Evolutionary conservation across 2,797 vertebrate genomes (phyloP).

Genomic region (Scarus forsteni): DNA sequence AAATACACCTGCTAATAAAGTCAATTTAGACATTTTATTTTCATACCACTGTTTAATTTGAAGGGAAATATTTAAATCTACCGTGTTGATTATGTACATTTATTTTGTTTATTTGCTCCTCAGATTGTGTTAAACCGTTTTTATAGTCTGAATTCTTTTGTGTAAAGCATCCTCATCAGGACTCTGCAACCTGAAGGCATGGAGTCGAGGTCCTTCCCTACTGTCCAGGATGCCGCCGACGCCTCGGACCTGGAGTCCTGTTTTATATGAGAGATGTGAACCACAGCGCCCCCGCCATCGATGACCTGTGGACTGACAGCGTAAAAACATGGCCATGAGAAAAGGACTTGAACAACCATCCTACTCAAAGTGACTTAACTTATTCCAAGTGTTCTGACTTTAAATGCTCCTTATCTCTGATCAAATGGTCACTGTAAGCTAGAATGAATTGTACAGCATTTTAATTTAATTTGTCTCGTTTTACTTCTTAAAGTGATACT

Average conservation of each 20-base stretch:
- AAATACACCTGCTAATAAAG: no score
- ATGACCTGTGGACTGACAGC: constrained; percentile 4
- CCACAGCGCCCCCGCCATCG: background rate
- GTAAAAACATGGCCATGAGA: background rate
- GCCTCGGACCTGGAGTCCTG: background rate
- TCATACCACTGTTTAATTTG: no score
- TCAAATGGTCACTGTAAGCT: background rate
- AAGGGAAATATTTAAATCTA: no score
- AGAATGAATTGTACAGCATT: background rate
- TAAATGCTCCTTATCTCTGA: constrained; percentile 1
- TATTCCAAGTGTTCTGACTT: background rate
- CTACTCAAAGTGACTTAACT: background rate
- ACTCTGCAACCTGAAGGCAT: constrained; percentile 16
- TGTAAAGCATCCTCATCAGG: constrained; percentile 1
- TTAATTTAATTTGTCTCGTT: background rate
- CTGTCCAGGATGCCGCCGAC: constrained; percentile 22
- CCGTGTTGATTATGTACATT: background rate
- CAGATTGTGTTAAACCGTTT: no score
- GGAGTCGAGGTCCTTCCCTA: background rate
- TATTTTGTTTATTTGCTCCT: no score
- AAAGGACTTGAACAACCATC: background rate
- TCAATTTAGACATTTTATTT: no score
- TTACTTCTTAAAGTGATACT: background rate
- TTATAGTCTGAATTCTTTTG: background rate
- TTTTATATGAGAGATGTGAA: constrained; percentile 11